Evolutionary conservation across 2,113 vertebrate species (phyloP).

Genomic region (Grammomys dolichurus): DNA sequence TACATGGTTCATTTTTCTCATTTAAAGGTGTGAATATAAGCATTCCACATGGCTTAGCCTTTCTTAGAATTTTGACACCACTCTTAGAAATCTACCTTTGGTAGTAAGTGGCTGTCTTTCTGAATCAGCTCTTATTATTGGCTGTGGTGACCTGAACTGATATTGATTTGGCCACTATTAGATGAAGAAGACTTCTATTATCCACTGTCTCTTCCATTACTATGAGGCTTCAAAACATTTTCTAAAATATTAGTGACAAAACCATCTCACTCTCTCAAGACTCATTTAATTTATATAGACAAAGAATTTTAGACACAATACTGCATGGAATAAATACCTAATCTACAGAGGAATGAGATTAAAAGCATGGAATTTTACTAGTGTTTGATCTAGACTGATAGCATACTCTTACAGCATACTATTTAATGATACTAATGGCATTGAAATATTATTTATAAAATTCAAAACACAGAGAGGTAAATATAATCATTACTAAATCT

Average conservation of each 20-base stretch:
- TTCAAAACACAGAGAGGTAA: neutral
- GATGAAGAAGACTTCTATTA: conserved; percentile 71
- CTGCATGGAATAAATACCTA: neutral
- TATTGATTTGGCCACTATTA: conserved; percentile 52
- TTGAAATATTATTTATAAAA: neutral
- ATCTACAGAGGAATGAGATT: neutral
- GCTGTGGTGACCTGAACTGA: conserved; percentile 57
- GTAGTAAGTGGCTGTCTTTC: conserved; percentile 73
- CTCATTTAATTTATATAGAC: conserved; percentile 66
- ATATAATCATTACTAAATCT: conserved; percentile 1
- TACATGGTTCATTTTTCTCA: conserved; percentile 76
- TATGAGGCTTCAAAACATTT: conserved; percentile 60
- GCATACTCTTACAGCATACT: neutral
- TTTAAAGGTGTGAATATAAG: conserved; percentile 79
- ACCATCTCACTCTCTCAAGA: conserved; percentile 49
- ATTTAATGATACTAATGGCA: neutral
- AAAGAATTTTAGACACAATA: conserved; percentile 40
- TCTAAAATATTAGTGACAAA: neutral
- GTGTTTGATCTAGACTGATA: neutral
- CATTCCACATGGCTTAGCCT: conserved; percentile 47
- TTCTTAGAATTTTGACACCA: conserved; percentile 36
- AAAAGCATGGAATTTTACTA: neutral
- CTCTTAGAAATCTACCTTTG: conserved; percentile 21
- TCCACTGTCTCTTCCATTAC: conserved; percentile 65
- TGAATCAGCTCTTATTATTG: conserved; percentile 66